A percentile compares a stretch with the other conserved stretches of the same genome.
Conservation (phyloP, 2,113 vertebrate species). For the Ochotona curzoniae region DNA sequence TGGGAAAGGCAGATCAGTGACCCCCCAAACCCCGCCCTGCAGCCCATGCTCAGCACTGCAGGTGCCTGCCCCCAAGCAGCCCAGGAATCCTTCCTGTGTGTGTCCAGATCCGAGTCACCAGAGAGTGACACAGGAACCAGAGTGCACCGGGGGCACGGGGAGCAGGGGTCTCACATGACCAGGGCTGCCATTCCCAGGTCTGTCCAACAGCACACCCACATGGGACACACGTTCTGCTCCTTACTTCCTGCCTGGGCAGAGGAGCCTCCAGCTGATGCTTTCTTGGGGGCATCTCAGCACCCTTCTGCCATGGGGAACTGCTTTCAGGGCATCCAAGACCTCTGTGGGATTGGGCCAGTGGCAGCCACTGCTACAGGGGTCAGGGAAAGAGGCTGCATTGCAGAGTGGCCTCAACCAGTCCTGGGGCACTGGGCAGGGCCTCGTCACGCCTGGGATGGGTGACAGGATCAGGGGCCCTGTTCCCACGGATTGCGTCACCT, state of each 20-base stretch:
- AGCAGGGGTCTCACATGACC: background rate
- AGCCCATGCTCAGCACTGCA: background rate
- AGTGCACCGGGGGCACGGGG: background rate
- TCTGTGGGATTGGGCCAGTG: accelerated
- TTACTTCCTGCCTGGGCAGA: no score
- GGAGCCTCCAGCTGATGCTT: no score
- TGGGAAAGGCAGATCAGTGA: background rate
- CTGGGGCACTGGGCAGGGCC: background rate
- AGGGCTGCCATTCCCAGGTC: background rate
- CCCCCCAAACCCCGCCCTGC: background rate
- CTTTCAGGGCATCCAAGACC: background rate
- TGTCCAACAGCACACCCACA: background rate
- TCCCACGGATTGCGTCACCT: background rate
- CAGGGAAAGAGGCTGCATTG: background rate
- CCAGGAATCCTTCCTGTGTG: background rate
- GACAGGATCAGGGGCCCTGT: conserved; percentile 34
- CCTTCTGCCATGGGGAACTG: background rate
- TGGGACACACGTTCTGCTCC: no score
- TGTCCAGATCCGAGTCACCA: accelerated
- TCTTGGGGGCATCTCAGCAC: no score
- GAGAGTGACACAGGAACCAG: no score
- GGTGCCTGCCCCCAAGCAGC: accelerated
- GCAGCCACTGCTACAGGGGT: background rate
- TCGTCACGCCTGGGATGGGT: background rate
- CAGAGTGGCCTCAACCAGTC: background rate